Base-by-base conservation (phyloP, 2,113 vertebrate genomes). In the Phoenicopterus ruber region DNA sequence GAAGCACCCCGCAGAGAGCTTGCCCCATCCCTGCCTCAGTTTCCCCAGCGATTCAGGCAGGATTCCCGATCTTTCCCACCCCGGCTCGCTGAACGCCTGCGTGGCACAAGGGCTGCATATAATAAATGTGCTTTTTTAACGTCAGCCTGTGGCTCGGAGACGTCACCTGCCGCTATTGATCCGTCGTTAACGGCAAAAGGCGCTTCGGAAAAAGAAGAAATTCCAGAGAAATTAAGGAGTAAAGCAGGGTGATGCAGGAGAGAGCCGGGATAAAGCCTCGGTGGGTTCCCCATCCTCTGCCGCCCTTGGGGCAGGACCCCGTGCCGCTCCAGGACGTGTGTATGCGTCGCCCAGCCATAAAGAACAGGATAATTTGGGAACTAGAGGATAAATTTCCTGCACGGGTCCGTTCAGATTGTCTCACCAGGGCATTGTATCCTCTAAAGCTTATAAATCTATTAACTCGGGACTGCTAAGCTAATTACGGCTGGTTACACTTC, bases 111-210 rank as follows among this genome's bases (percentile, higher is more conserved):
- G 31, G 21, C 42, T 18, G 2, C 2, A 34, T 15, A 15, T 32
- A 16, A 71, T 17, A 81, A 83, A 69, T 21, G 29, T 0, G 4
- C 2, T 14, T 88, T 58, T 86, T 61, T 22, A 55, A 73, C 8
- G 9, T 6, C 54, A 34, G 34, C 13, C 2, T 38, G 76, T 95
- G 96, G 85, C 84, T 95, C 96, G 88, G 63, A 89, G 86, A 17
- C 1, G 10, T 87, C 89, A 71, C 73, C 86, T 96, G 88, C 85
- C 94, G 59, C 17, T 46, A 63, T 16, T 28, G 59, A 54, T 58
- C n/a, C n/a, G n/a, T n/a, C n/a, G n/a, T n/a, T n/a, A 97, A 95
- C 47, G 97, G 92, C 98, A 96, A 97, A 94, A 97, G 93, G 97
- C 96, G 96, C 93, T 96, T 95, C 97, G 97, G 97, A 97, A 97